A percentile compares a stretch with the other conserved stretches of the same genome.
These are phyloP conservation scores for Opisthocomus hoazin DNA, from an alignment of 2,113 vertebrate genomes.

Conservation along the genomic window DNA sequence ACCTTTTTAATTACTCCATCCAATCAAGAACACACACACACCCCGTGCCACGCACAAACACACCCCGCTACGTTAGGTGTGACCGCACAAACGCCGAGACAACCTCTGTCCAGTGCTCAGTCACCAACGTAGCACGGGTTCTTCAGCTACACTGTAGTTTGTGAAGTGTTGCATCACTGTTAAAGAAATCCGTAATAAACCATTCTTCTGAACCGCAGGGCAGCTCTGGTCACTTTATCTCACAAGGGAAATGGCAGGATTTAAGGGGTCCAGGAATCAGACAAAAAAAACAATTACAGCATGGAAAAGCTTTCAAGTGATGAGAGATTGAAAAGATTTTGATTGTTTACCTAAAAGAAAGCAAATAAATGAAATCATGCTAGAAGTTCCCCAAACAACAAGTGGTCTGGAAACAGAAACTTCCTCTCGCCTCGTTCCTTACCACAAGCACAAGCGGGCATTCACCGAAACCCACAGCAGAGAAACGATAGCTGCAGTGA, in stretches of 20 bases:
- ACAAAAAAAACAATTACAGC: neutral
- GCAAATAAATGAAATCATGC: neutral
- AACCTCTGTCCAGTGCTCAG: neutral
- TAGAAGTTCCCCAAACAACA: neutral
- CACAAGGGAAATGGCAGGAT: neutral
- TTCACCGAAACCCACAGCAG: neutral
- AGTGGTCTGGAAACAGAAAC: neutral
- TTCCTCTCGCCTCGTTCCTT: neutral
- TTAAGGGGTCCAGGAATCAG: neutral
- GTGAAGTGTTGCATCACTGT: neutral
- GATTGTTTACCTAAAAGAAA: neutral
- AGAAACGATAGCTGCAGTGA: neutral
- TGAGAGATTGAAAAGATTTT: neutral
- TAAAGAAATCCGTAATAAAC: neutral
- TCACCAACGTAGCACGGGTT: rapidly evolving
- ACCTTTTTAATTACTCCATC: neutral
- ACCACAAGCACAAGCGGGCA: neutral
- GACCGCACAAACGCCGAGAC: neutral
- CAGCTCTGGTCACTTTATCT: neutral
- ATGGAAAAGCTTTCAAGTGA: neutral
- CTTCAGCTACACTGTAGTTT: neutral
- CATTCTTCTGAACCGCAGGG: neutral
- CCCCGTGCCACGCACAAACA: neutral
- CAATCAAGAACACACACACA: neutral
- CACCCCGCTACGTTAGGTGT: rapidly evolving